phyloP scores from a whole-genome alignment of 1,140 invertebrate genomes.

The Saccostrea echinata region DNA sequence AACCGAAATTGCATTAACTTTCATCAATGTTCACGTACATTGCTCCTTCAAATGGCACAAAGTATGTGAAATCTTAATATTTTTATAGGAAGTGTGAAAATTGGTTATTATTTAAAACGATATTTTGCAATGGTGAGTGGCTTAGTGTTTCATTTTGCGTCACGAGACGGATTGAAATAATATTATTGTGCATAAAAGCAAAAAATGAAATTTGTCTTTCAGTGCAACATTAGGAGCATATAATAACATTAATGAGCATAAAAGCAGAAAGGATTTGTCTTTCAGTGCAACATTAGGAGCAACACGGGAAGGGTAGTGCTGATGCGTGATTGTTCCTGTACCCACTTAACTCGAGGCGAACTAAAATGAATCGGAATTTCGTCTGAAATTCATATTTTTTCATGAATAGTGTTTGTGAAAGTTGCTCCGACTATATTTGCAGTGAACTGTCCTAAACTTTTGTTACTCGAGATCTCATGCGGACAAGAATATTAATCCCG shows the following conservation, averaged over 20 bases:
- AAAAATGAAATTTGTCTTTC: neutral
- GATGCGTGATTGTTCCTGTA: neutral
- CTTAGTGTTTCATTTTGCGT: neutral
- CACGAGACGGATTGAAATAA: neutral
- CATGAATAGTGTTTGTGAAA: too few relatives aligned
- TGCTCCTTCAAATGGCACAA: neutral
- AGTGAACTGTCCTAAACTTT: neutral
- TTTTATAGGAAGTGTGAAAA: neutral
- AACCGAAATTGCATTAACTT: neutral
- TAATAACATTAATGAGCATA: neutral
- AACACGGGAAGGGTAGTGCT: neutral
- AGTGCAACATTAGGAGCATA: neutral
- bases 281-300: neutral
- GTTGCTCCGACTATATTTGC: too few relatives aligned
- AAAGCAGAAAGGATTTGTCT: neutral
- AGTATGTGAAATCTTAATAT: neutral
- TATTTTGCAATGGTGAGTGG: neutral
- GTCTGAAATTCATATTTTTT: too few relatives aligned
- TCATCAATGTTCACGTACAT: neutral
- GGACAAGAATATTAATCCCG: neutral
- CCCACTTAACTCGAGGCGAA: too few relatives aligned
- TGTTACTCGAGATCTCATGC: neutral
- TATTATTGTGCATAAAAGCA: neutral
- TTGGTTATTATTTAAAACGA: neutral
- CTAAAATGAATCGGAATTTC: too few relatives aligned